Percentiles rank a stretch among this genome's conserved stretches.
Evolutionary conservation across 2,113 vertebrate species (phyloP).

Genomic region (Motacilla alba): DNA sequence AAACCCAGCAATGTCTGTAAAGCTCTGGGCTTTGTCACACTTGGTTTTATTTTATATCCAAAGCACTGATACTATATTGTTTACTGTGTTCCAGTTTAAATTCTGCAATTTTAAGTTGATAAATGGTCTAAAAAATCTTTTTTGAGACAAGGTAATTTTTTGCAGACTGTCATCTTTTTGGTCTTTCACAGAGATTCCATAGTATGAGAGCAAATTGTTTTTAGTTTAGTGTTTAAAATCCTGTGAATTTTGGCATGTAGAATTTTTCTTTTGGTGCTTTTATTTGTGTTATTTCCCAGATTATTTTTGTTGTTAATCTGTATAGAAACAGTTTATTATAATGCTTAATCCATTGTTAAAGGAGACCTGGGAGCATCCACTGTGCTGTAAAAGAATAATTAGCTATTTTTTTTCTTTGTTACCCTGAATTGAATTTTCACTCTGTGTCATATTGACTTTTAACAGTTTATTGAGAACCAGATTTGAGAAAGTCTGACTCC

Average conservation of each 20-base stretch:
- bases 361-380: slow-evolving; percentile 18
- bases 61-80: neutral
- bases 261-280: neutral
- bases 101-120: neutral
- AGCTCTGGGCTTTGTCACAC: neutral
- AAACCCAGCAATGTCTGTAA: neutral
- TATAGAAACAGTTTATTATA: neutral
- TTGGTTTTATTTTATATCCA: neutral
- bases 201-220: neutral
- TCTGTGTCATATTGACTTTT: slow-evolving; percentile 60
- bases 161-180: neutral
- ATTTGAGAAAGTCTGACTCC: slow-evolving; percentile 53
- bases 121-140: neutral
- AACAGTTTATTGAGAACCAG: slow-evolving; percentile 65
- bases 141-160: neutral
- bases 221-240: neutral
- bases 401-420: slow-evolving; percentile 39
- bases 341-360: neutral
- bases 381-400: slow-evolving; percentile 64
- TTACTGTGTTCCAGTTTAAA: neutral
- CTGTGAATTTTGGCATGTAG: neutral
- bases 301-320: neutral
- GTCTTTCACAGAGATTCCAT: neutral
- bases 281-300: neutral
- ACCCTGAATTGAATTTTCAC: slow-evolving; percentile 67